These are phyloP conservation scores for Pomatorhinus ruficollis DNA, from an alignment of 2,113 vertebrate genomes.

Conservation along the genomic window DNA sequence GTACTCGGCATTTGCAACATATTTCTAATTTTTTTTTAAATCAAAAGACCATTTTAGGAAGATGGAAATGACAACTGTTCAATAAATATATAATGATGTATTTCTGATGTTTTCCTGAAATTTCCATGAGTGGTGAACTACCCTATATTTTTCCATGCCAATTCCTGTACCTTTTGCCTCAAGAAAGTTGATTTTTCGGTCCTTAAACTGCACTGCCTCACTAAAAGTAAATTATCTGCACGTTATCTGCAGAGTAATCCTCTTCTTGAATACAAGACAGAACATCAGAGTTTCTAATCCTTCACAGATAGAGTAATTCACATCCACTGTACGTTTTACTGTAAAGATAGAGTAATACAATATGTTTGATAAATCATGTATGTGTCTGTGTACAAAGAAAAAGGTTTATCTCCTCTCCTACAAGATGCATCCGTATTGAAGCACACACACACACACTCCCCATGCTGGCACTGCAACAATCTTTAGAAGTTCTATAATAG, in stretches of 20 bases:
- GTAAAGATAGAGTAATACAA: background rate
- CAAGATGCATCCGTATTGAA: slow-evolving; percentile 4
- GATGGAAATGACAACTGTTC: slow-evolving; percentile 1
- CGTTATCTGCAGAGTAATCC: slow-evolving; percentile 28
- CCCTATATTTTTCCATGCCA: background rate
- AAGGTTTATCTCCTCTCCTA: slow-evolving; percentile 25
- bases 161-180: background rate
- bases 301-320: slow-evolving; percentile 22
- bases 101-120: background rate
- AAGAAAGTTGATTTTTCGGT: slow-evolving; percentile 22
- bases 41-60: background rate
- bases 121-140: background rate
- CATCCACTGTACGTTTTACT: background rate
- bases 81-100: background rate
- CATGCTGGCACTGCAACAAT: background rate
- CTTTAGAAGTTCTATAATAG: slow-evolving; percentile 48
- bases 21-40: background rate
- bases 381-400: background rate
- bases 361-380: slow-evolving; percentile 11
- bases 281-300: slow-evolving; percentile 31
- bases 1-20: slow-evolving; percentile 30
- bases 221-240: background rate
- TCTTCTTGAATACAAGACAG: slow-evolving; percentile 21
- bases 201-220: slow-evolving; percentile 12
- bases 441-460: background rate